Evolutionary conservation across 2,797 vertebrate species (phyloP), one percentile per base, ranked within the genome.

Genomic region (Micrastur ruficollis): DNA sequence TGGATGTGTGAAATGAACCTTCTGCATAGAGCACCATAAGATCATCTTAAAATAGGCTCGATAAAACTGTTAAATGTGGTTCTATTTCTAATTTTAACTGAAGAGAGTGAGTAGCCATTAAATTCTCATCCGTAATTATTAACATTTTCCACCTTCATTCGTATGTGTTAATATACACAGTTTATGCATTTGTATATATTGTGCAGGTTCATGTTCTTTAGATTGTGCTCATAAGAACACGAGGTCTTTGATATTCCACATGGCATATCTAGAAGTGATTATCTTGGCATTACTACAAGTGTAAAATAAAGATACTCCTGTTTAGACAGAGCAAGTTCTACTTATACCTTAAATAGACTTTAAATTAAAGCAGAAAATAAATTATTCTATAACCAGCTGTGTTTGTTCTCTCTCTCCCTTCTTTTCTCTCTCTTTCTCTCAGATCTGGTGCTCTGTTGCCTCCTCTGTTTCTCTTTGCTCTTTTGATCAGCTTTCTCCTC

Each of bases 401-500:
- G 32, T 94, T 89, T 93, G 71, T 78, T 82, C 74, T 93, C 67
- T 78, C 34, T 65, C 46, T 72, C 55, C 59, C 15, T 65, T 62
- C 55, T 95, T 90, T 93, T 76, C 56, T 76, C 40, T 68, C 47
- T 87, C 44, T 42, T 72, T 65, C 63, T 91, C 72, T 94, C 70
- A 94, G 86, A 86, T 91, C 84, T 90, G 47, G 71, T 71, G 75
- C 44, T 92, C 90, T 81, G 65, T 95, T 94, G 53, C 79, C 42
- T 95, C 68, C 42, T 86, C 67, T 86, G 36, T 72, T 93, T 86
- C 86, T 83, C 65, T 74, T 86, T 70, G 61, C 68, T 89, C 81
- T 96, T 96, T 96, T 96, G 92, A 96, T 96, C 93, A 81, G 46
- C 46, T 91, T 94, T 92, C 58, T 88, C 55, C 58, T 96, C 66